Evolutionary conservation across 2,113 vertebrate species (phyloP), one percentile per base, ranked within the genome.

Genomic region (Trinectes maculatus): DNA sequence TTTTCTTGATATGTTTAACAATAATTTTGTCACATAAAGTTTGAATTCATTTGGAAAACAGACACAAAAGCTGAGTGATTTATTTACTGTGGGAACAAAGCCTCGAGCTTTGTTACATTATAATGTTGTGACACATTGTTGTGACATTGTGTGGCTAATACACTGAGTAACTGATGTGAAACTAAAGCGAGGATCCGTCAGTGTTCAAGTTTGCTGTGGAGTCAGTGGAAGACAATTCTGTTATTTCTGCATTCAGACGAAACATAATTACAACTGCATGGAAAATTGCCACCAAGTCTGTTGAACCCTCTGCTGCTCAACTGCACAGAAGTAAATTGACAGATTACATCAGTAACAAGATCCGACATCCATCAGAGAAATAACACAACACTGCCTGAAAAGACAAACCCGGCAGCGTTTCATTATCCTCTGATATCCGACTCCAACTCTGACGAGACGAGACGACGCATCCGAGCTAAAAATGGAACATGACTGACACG

Each of bases 391-490:
- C 26, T 10, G 53, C 34, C 54, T 54, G 71, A 29, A 44, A 68
- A 83, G 65, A 56, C 42, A n/a, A 29, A 15, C 24, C 28, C 10
- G 10, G 39, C 18, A 70, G 60, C 47, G 2, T 60, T 66, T 75
- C 74, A 80, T 80, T 71, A 71, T 68, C 21, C 57, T 59, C 51
- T 26, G 54, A 62, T 53, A n/a, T 73, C 42, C 36, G 37, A 44
- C 22, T 18, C 24, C 21, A 12, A 39, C 54, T 25, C 48, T 29
- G 33, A 36, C 16, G 28, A 72, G 25, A 40, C 36, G 49, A 47
- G 40, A 80, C 29, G 46, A 48, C 19, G 36, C 19, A 34, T 51
- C 39, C n/a, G 49, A 77, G 82, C 69, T 81, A 79, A 82, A 81
- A 82, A 77, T 58, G 78, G 65, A 81, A 49, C 12, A 5, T 63